A percentile compares a stretch with the other conserved stretches of the same genome.
phyloP scores from a whole-genome alignment of 2,888 invertebrate species.

The Gymnocheta viridis region DNA sequence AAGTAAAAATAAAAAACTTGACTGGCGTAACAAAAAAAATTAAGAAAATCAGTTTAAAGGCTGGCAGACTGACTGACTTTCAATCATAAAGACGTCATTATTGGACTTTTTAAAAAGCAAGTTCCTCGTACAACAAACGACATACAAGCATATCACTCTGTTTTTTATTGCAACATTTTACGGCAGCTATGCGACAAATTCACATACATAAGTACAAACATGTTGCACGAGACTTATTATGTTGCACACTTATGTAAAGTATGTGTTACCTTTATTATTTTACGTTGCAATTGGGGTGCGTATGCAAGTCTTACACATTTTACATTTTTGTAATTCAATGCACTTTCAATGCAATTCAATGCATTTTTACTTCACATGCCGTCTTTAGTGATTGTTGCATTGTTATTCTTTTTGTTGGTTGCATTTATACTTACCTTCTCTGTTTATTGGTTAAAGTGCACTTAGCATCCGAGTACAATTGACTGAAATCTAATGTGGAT shows the following conservation, averaged over 20 bases:
- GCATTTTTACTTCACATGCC: slow-evolving; percentile 31
- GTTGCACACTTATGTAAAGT: slow-evolving; percentile 16
- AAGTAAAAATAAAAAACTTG: slow-evolving; percentile 3
- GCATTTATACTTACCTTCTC: slow-evolving; percentile 11
- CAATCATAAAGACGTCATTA: slow-evolving; percentile 10
- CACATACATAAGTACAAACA: not conserved
- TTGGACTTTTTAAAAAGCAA: not conserved
- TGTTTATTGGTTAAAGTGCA: slow-evolving; percentile 60
- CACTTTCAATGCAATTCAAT: slow-evolving; percentile 48
- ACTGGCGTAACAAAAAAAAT: slow-evolving; percentile 17
- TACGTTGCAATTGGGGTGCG: slow-evolving; percentile 47
- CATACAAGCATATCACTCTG: not conserved
- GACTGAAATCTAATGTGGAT: slow-evolving; percentile 48
- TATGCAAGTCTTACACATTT: slow-evolving; percentile 55
- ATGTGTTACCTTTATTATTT: slow-evolving; percentile 8
- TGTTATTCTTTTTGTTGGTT: not conserved
- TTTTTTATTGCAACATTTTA: not conserved
- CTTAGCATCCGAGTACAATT: slow-evolving; percentile 57
- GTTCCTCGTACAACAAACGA: not conserved
- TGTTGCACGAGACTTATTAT: slow-evolving; percentile 54
- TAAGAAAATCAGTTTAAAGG: slow-evolving; percentile 45
- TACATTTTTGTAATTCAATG: slow-evolving; percentile 62
- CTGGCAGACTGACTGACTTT: slow-evolving; percentile 36
- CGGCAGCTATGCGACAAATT: slow-evolving; percentile 44
- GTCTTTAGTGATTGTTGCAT: not conserved